Conservation (phyloP, 2,888 invertebrate genomes). For the Cyaniris semiargus region DNA sequence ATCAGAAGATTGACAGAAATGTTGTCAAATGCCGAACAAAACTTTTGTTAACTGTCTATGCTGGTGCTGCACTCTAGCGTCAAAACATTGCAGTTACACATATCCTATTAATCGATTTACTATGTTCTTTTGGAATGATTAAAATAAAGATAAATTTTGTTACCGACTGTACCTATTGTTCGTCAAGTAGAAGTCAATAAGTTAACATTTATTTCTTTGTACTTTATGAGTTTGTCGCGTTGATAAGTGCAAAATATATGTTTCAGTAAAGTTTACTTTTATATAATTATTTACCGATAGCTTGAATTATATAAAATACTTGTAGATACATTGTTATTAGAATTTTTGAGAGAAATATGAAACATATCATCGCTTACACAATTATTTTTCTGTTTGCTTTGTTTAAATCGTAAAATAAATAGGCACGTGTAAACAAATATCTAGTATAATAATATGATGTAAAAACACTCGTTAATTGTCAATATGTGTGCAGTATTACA, state of each 20-base stretch:
- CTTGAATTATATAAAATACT: neutral
- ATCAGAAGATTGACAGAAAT: no score
- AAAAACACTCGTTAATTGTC: slow-evolving; percentile 29
- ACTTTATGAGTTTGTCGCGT: neutral
- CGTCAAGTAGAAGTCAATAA: no score
- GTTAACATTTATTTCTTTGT: no score
- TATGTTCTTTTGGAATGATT: no score
- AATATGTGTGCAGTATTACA: slow-evolving; percentile 15
- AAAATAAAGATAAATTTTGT: no score
- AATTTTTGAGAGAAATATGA: neutral
- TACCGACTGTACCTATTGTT: no score
- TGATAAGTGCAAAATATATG: neutral
- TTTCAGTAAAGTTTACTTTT: neutral
- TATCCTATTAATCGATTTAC: no score
- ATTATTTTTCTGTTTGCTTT: neutral
- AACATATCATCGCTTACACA: slow-evolving; percentile 11
- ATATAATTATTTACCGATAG: neutral
- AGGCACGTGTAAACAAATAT: slow-evolving; percentile 1
- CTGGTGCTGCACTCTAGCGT: no score
- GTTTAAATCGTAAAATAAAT: neutral
- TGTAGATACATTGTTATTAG: neutral
- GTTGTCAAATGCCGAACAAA: no score
- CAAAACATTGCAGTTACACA: no score
- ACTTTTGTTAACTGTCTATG: no score
- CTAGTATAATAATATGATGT: neutral